Percentiles rank a stretch among this genome's conserved stretches.
Evolutionary conservation across 2,888 invertebrate genomes (phyloP).

Genomic region (Resseliella maxima): DNA sequence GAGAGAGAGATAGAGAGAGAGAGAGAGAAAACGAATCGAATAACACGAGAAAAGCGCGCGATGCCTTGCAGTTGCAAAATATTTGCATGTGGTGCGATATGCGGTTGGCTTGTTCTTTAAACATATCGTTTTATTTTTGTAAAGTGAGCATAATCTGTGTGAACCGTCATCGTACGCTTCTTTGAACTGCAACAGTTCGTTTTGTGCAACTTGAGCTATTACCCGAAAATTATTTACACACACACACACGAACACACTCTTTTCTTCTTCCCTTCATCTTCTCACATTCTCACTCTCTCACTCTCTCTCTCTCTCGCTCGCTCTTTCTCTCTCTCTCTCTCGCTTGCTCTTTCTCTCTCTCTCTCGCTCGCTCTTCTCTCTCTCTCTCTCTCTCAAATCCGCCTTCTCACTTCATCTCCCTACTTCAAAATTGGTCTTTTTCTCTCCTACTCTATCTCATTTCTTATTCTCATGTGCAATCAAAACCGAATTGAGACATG

Average conservation of each 20-base stretch:
- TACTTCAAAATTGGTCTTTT: too few relatives aligned
- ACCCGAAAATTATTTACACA: slow-evolving; percentile 42
- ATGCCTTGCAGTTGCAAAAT: neutral
- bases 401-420: too few relatives aligned
- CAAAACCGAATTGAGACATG: neutral
- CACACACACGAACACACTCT: too few relatives aligned
- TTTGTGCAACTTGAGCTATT: neutral
- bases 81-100: slow-evolving; percentile 43
- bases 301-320: too few relatives aligned
- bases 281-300: too few relatives aligned
- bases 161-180: neutral
- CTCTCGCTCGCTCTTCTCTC: too few relatives aligned
- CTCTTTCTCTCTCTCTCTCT: too few relatives aligned
- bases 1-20: neutral
- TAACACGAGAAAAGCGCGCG: neutral
- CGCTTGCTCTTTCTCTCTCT: too few relatives aligned
- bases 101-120: slow-evolving; percentile 24
- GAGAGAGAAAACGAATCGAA: neutral
- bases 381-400: too few relatives aligned
- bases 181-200: slow-evolving; percentile 43
- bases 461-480: neutral
- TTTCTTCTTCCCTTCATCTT: too few relatives aligned
- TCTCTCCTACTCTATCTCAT: too few relatives aligned
- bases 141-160: neutral
- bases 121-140: slow-evolving; percentile 11